Base-by-base conservation (phyloP, 2,113 vertebrate species). In the Puntigrus tetrazona region DNA sequence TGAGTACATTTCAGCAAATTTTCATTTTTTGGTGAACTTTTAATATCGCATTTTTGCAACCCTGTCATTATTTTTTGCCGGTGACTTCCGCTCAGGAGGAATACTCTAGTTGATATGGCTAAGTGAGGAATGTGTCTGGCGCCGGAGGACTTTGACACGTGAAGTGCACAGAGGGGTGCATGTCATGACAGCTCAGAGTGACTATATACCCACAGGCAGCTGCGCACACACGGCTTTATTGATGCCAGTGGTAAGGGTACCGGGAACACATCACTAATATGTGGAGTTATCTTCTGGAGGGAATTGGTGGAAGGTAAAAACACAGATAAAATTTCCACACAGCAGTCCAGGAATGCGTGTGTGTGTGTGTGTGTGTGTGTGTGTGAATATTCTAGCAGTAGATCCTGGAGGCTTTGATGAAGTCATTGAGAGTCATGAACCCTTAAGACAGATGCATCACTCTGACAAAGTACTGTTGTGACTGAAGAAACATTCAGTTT, bases 131-230 rank as follows among this genome's bases (percentile, higher is more conserved):
- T 79, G 75, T 85, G 79, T 75, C 41, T 73, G 77, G 75, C 20
- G 88, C 92, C 89, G 20, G 87, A 89, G 89, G 81, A 34, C 88
- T 90, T 83, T 91, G 93, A 94, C 91, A 93, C 90, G 88, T 87
- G 88, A 89, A 90, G 86, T 91, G 90, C 88, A 88, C 85, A 88
- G 7, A 69, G 82, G 86, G 91, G 89, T 90, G 89, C 88, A 79
- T 89, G 82, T 89, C 88, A 86, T 91, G 91, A 91, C 87, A 82
- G 87, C 90, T 88, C 84, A 47, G 63, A 50, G 78, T 87, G 65
- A 84, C 82, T 69, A 50, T 36, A 50, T 63, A 74, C 87, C 87
- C 47, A 47, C 67, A 74, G 90, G 88, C 88, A 88, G 91, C 85
- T 84, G 59, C 83, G 59, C 83, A 18, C 81, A 78, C 89, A 87